Percentiles rank a stretch among this genome's conserved stretches.
These are phyloP conservation scores for Uropsilus gracilis DNA, from an alignment of 2,113 vertebrate genomes.

Conservation along the genomic window DNA sequence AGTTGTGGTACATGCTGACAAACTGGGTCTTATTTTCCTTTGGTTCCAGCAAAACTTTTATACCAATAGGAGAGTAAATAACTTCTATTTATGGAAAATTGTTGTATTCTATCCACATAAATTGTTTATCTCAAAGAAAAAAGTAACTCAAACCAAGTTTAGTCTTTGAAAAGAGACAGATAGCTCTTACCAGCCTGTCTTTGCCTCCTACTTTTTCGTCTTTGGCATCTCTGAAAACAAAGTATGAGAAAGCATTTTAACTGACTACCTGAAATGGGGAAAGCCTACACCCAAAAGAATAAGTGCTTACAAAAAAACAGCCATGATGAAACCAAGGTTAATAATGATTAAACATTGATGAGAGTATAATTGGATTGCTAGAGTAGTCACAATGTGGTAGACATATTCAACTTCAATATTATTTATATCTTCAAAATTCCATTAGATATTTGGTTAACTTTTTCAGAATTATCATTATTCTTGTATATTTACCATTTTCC, in stretches of 20 bases:
- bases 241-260: neutral
- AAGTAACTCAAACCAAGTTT: neutral
- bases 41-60: neutral
- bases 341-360: slow-evolving; percentile 18
- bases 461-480: neutral
- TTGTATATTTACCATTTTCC: neutral
- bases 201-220: neutral
- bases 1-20: neutral
- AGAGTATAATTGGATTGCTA: neutral
- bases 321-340: neutral
- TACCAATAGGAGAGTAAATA: neutral
- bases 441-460: neutral
- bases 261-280: neutral
- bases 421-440: neutral
- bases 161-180: neutral
- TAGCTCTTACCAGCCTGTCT: neutral
- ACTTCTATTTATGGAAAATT: neutral
- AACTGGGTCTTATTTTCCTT: neutral
- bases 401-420: neutral
- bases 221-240: slow-evolving; percentile 9
- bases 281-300: slow-evolving; percentile 8
- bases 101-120: neutral
- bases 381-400: neutral
- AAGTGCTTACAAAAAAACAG: neutral
- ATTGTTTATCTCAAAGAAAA: slow-evolving; percentile 9